A percentile compares a stretch with the other conserved stretches of the same genome.
phyloP scores from a whole-genome alignment of 2,888 invertebrate species.

The Eupithecia subfuscata region DNA sequence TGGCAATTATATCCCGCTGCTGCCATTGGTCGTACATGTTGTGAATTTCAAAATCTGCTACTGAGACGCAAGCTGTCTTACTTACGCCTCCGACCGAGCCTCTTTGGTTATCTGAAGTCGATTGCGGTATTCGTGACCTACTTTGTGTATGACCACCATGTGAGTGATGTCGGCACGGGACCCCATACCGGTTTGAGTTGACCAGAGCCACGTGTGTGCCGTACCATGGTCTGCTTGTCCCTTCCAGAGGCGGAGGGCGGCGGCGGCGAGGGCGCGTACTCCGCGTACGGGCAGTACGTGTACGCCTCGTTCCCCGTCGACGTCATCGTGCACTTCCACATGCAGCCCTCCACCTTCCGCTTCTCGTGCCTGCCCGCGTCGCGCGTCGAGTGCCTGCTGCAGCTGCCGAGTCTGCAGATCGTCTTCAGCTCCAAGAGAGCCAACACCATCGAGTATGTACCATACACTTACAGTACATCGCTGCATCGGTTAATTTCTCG shows the following conservation, averaged over 20 bases:
- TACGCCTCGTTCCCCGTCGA: slow-evolving; percentile 99
- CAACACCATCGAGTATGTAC: slow-evolving; percentile 86
- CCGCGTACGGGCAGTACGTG: slow-evolving; percentile 90
- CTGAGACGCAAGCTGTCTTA: too few species aligned
- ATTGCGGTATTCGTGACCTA: too few species aligned
- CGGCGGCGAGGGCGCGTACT: slow-evolving; percentile 67
- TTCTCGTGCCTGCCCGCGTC: slow-evolving; percentile 98
- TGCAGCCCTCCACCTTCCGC: slow-evolving; percentile 98
- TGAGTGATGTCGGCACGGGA: too few species aligned
- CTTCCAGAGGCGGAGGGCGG: slow-evolving; percentile 68
- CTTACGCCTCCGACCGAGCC: too few species aligned
- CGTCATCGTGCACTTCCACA: slow-evolving; percentile 98
- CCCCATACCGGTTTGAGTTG: too few species aligned
- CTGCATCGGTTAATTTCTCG: too few species aligned
- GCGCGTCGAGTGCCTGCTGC: slow-evolving; percentile 97
- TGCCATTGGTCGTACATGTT: too few species aligned
- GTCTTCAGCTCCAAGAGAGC: slow-evolving; percentile 97
- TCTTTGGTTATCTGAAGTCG: too few species aligned
- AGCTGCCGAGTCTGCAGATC: slow-evolving; percentile 97
- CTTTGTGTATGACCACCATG: too few species aligned
- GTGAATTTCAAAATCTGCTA: too few species aligned
- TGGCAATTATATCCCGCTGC: neutral
- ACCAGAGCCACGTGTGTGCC: too few species aligned
- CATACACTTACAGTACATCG: neutral
- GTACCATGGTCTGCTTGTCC: neutral